These are phyloP conservation scores for Parasteatoda lunata DNA, from an alignment of 2,888 invertebrate genomes.

Conservation along the genomic window DNA sequence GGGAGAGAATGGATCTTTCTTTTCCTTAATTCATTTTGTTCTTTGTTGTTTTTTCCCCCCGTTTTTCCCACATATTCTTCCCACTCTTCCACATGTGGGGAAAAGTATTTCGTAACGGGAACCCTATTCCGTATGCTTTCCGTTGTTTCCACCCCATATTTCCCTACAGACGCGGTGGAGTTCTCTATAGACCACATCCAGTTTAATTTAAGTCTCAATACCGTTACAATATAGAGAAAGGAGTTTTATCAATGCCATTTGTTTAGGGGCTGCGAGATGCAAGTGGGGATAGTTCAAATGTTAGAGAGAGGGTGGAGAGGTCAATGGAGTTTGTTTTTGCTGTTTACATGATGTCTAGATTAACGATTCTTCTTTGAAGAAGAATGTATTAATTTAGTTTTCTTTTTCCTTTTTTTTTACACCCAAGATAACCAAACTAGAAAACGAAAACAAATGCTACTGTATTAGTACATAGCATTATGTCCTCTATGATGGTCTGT, in stretches of 20 bases:
- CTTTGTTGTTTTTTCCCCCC: constrained; percentile 1
- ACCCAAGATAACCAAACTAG: too few relatives aligned
- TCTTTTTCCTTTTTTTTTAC: too few relatives aligned
- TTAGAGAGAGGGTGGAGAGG: not conserved
- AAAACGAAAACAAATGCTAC: too few relatives aligned
- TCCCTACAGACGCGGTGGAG: constrained; percentile 41
- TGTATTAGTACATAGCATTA: too few relatives aligned
- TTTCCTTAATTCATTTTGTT: constrained; percentile 15
- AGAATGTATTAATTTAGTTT: constrained; percentile 8
- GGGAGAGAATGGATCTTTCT: constrained; percentile 48
- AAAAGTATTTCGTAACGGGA: not conserved
- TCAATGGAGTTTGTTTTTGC: not conserved
- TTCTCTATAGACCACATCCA: constrained; percentile 48
- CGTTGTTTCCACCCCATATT: constrained; percentile 58
- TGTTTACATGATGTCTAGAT: constrained; percentile 24
- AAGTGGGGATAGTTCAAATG: not conserved
- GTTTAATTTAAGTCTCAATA: constrained; percentile 60
- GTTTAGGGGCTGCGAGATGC: not conserved
- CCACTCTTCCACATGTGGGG: too few relatives aligned
- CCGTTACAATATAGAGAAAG: constrained; percentile 23
- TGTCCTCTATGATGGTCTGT: too few relatives aligned
- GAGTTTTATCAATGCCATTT: constrained; percentile 49
- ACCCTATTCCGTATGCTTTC: constrained; percentile 42
- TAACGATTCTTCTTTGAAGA: constrained; percentile 38
- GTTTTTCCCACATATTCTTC: too few relatives aligned